phyloP scores from a whole-genome alignment of 2,888 invertebrate genomes.

The Ochlodes sylvanus region DNA sequence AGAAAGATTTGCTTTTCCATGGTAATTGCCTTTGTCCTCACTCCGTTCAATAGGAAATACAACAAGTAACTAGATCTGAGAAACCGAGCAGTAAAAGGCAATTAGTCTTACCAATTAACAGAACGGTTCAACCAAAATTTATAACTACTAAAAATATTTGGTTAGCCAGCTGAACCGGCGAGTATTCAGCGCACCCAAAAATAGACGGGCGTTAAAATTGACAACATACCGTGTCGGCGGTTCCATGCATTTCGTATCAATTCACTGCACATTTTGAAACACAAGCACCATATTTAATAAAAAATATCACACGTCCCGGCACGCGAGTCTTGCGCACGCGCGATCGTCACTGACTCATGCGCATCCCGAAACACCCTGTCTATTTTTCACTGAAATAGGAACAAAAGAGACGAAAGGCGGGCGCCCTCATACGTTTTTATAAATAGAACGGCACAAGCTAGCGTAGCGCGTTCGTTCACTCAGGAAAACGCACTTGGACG shows the following conservation, averaged over 20 bases:
- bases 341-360: conserved; percentile 79
- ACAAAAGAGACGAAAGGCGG: conserved; percentile 82
- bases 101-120: conserved; percentile 15
- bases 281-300: conserved; percentile 19
- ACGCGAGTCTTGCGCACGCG: conserved; percentile 64
- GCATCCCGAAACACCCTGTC: conserved; percentile 78
- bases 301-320: conserved; percentile 24
- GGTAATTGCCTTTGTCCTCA: too few species aligned
- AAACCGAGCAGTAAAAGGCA: background rate
- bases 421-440: conserved; percentile 74
- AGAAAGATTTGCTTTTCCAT: too few species aligned
- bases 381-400: conserved; percentile 78
- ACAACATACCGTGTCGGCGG: conserved; percentile 21
- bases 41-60: too few species aligned
- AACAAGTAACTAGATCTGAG: background rate
- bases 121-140: conserved; percentile 14
- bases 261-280: conserved; percentile 32
- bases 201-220: background rate
- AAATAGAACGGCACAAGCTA: conserved; percentile 72
- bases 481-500: conserved; percentile 64
- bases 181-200: conserved; percentile 13
- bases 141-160: conserved; percentile 18
- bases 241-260: conserved; percentile 13
- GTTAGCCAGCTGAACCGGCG: background rate
- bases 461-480: conserved; percentile 75